Percentiles rank a stretch among this genome's conserved stretches.
These are phyloP conservation scores for Ciconia stormi DNA, from an alignment of 2,113 vertebrate genomes.

Conservation along the genomic window DNA sequence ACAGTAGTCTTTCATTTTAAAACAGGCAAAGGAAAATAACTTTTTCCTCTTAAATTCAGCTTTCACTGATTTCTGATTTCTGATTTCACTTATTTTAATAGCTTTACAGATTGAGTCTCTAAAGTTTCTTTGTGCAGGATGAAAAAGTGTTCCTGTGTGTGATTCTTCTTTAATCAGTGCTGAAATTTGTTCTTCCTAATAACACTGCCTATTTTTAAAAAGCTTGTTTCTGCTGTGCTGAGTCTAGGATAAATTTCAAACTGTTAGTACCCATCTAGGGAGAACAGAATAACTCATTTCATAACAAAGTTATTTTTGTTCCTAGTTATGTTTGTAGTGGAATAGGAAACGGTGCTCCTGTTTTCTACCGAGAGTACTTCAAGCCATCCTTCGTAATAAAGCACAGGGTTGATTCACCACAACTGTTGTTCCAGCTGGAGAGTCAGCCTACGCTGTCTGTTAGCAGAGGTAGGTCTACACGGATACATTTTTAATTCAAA, in stretches of 20 bases:
- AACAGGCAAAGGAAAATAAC: neutral
- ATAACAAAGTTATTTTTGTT: conserved; percentile 11
- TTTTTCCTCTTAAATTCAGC: neutral
- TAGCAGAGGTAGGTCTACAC: neutral
- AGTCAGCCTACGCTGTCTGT: neutral
- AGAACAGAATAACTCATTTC: neutral
- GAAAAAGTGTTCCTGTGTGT: neutral
- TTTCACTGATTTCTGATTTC: neutral
- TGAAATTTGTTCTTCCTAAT: neutral
- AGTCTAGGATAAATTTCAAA: neutral
- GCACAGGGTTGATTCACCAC: neutral
- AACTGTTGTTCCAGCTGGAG: neutral
- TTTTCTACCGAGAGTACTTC: neutral
- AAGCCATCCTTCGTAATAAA: neutral
- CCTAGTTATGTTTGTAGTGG: neutral
- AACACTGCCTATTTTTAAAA: neutral
- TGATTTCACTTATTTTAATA: conserved; percentile 6
- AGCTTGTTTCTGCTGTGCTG: neutral
- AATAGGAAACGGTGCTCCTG: neutral
- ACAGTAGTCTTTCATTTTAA: neutral
- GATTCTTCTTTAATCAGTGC: neutral
- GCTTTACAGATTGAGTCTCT: neutral
- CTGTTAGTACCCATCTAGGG: neutral
- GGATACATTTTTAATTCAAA: neutral
- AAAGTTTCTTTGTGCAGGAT: neutral